Conservation (phyloP, 2,113 vertebrate genomes). For the Catagonus wagneri region DNA sequence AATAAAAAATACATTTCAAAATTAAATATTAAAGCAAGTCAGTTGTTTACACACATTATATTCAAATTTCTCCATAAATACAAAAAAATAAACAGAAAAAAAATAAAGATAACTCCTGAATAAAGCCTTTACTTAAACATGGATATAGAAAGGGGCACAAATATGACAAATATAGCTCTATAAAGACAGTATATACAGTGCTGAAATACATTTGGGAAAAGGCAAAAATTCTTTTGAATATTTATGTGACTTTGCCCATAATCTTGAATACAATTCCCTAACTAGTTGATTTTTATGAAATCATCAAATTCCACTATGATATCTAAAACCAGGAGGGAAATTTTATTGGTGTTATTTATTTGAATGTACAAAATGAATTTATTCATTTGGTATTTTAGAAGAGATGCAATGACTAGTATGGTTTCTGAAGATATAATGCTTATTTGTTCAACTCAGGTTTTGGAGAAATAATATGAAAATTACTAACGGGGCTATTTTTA, state of each 20-base stretch:
- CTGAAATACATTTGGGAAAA: background rate
- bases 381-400: slow-evolving; percentile 45
- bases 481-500: slow-evolving; percentile 24
- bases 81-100: background rate
- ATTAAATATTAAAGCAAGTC: slow-evolving; percentile 33
- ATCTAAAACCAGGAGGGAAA: slow-evolving; percentile 15
- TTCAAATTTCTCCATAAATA: background rate
- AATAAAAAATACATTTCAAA: slow-evolving; percentile 6
- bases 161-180: background rate
- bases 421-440: background rate
- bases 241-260: slow-evolving; percentile 38
- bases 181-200: background rate
- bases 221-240: slow-evolving; percentile 21
- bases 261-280: slow-evolving; percentile 25
- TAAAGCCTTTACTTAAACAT: background rate
- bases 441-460: slow-evolving; percentile 1
- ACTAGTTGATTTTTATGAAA: slow-evolving; percentile 39
- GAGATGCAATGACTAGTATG: background rate
- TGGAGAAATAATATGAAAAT: background rate
- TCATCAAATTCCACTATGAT: slow-evolving; percentile 8
- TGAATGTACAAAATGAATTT: background rate
- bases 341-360: background rate
- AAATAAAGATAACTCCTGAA: background rate
- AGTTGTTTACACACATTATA: background rate
- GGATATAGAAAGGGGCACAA: background rate